Percentiles rank a stretch among this genome's conserved stretches.
Conservation (phyloP, 1,140 invertebrate species). For the Achroia grisella region DNA sequence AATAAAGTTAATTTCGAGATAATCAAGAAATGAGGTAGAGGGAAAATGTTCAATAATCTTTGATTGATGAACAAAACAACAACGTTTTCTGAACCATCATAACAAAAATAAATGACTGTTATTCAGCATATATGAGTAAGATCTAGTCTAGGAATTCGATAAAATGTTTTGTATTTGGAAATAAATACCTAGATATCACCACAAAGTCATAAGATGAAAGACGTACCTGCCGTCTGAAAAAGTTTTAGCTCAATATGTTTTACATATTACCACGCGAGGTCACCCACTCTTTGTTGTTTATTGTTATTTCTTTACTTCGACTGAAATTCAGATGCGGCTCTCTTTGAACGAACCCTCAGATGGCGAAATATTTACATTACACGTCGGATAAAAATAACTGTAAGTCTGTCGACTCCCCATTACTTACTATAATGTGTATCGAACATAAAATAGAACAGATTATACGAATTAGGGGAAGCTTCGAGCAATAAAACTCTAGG, state of each 20-base stretch:
- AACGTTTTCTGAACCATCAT: too few relatives aligned
- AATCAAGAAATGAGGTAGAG: too few relatives aligned
- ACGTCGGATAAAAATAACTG: slow-evolving; percentile 46
- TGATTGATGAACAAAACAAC: too few relatives aligned
- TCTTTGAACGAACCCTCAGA: slow-evolving; percentile 54
- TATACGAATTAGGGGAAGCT: slow-evolving; percentile 16
- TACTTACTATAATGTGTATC: slow-evolving; percentile 50
- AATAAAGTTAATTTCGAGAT: too few relatives aligned
- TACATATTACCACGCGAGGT: slow-evolving; percentile 31
- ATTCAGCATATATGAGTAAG: too few relatives aligned
- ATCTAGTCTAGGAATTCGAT: too few relatives aligned
- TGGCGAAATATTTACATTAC: slow-evolving; percentile 57
- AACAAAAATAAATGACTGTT: too few relatives aligned
- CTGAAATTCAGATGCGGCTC: slow-evolving; percentile 42
- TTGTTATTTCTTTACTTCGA: slow-evolving; percentile 47
- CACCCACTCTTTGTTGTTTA: slow-evolving; percentile 43
- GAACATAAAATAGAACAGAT: slow-evolving; percentile 50
- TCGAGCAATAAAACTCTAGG: slow-evolving; percentile 5
- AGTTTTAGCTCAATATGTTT: slow-evolving; percentile 20
- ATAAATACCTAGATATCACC: too few relatives aligned
- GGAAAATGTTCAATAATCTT: too few relatives aligned
- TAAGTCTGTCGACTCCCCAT: slow-evolving; percentile 53
- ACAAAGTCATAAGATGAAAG: not conserved
- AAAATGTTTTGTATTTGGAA: too few relatives aligned
- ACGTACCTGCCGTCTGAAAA: slow-evolving; percentile 1